These are phyloP conservation scores for Cataglyphis cursor DNA, from an alignment of 2,888 invertebrate genomes.

Conservation along the genomic window DNA sequence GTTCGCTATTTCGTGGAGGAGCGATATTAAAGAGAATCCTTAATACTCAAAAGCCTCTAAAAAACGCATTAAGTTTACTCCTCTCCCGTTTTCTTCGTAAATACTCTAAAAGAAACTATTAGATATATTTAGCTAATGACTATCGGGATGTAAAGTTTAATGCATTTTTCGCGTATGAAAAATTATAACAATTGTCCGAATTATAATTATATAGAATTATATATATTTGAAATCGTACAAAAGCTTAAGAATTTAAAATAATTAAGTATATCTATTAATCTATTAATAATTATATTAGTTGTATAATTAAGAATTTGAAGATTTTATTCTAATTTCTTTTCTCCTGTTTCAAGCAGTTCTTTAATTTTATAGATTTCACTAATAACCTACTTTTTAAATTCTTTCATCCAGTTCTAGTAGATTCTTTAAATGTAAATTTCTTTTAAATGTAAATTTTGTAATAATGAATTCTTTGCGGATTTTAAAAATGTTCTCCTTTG, in stretches of 20 bases:
- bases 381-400: not conserved
- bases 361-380: not conserved
- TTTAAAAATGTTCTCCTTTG: not conserved
- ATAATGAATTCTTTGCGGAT: not conserved
- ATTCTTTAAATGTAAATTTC: not conserved
- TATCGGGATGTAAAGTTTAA: constrained; percentile 9
- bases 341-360: not conserved
- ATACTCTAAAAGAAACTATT: constrained; percentile 17
- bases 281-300: too few relatives aligned
- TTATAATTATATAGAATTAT: not conserved
- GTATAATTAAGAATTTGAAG: not conserved
- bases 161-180: not conserved
- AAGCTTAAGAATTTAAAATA: not conserved
- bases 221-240: not conserved
- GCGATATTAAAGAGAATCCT: constrained; percentile 64
- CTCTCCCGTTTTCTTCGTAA: constrained; percentile 51
- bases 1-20: constrained; percentile 47
- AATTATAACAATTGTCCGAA: not conserved
- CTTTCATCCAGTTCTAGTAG: not conserved
- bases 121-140: constrained; percentile 38
- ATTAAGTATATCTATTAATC: too few relatives aligned
- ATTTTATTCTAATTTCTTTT: not conserved
- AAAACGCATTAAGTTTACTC: constrained; percentile 60
- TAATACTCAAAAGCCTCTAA: constrained; percentile 56
- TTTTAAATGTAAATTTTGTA: not conserved